Conservation (phyloP, 2,888 invertebrate species). For the Cosmopolites sordidus region DNA sequence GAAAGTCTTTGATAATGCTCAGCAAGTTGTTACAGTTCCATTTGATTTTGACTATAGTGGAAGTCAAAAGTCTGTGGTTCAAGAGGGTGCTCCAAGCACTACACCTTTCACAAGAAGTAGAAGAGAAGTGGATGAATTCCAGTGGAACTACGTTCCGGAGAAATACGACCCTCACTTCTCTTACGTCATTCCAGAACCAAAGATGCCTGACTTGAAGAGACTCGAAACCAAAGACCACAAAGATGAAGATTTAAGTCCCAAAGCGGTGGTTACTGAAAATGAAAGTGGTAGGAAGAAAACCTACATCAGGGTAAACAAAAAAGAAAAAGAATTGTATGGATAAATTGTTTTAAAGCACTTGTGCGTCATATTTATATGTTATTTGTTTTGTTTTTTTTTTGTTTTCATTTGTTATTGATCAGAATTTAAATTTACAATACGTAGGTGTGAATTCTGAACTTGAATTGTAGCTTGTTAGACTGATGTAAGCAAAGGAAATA, state of each 20-base stretch:
- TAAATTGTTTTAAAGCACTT: too few relatives aligned
- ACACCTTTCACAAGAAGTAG: conserved; percentile 5
- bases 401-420: too few relatives aligned
- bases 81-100: neutral
- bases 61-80: conserved; percentile 29
- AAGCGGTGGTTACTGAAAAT: conserved; percentile 34
- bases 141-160: conserved; percentile 34
- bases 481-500: too few relatives aligned
- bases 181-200: conserved; percentile 27
- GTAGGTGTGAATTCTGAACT: too few relatives aligned
- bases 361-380: too few relatives aligned
- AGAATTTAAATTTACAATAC: too few relatives aligned
- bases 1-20: conserved; percentile 38
- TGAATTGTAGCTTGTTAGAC: too few relatives aligned
- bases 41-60: conserved; percentile 41
- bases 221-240: conserved; percentile 32
- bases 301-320: conserved; percentile 23
- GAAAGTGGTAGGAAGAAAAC: conserved; percentile 32
- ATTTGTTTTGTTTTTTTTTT: too few relatives aligned
- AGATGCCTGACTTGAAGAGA: conserved; percentile 29
- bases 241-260: conserved; percentile 39
- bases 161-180: conserved; percentile 31
- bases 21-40: conserved; percentile 41
- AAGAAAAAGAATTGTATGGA: conserved; percentile 11
- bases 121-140: conserved; percentile 3